These are phyloP conservation scores for Muraenolepis orangiensis DNA, from an alignment of 2,797 vertebrate genomes.

Conservation along the genomic window DNA sequence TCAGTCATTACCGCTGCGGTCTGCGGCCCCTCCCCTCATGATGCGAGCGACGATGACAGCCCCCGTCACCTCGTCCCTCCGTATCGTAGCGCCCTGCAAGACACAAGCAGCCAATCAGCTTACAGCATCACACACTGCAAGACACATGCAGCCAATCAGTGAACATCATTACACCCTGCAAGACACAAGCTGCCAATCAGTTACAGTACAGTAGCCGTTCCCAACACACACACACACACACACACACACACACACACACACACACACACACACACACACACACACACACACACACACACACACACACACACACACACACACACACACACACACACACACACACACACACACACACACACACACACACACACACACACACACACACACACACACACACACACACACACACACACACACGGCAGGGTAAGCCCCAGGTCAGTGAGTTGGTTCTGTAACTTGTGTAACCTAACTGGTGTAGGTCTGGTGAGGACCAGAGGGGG, in stretches of 20 bases:
- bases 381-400: too few species aligned
- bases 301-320: too few species aligned
- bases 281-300: too few species aligned
- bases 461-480: too few species aligned
- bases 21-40: conserved; percentile 91
- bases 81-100: conserved; percentile 88
- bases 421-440: too few species aligned
- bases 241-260: background rate
- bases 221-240: background rate
- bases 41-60: conserved; percentile 90
- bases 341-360: too few species aligned
- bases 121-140: background rate
- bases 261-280: too few species aligned
- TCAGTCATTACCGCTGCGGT: conserved; percentile 81
- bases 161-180: conserved; percentile 73
- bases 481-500: background rate
- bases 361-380: too few species aligned
- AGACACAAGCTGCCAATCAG: background rate
- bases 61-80: conserved; percentile 84
- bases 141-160: background rate
- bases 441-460: too few species aligned
- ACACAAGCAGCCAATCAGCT: conserved; percentile 3
- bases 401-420: too few species aligned
- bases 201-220: background rate
- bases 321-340: background rate